Evolutionary conservation across 2,888 invertebrate genomes (phyloP).

Genomic region (Petrophora chlorosata): DNA sequence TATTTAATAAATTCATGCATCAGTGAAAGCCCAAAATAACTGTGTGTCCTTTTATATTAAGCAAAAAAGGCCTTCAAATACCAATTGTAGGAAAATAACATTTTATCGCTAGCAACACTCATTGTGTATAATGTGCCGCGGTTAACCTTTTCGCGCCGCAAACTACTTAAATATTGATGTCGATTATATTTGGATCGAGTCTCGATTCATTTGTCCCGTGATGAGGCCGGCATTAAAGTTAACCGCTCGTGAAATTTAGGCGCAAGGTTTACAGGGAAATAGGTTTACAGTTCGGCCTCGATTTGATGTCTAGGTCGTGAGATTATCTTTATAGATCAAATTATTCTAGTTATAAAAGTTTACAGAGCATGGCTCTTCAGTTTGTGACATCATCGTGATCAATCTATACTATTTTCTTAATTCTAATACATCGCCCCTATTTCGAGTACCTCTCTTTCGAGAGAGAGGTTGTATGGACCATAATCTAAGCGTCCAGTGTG

Average conservation of each 20-base stretch:
- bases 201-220: constrained; percentile 32
- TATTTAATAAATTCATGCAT: too few species aligned
- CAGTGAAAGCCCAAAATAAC: too few species aligned
- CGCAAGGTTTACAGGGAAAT: constrained; percentile 11
- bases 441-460: too few species aligned
- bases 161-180: constrained; percentile 24
- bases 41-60: too few species aligned
- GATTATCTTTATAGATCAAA: background rate
- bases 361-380: too few species aligned
- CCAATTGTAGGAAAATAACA: background rate
- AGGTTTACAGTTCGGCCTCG: constrained; percentile 12
- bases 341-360: background rate
- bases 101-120: background rate
- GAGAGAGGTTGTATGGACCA: too few species aligned
- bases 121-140: background rate
- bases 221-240: constrained; percentile 21
- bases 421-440: too few species aligned
- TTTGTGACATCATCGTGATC: too few species aligned
- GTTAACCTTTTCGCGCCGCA: constrained; percentile 1
- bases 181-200: constrained; percentile 34
- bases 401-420: too few species aligned
- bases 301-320: background rate
- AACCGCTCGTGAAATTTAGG: constrained; percentile 18
- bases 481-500: too few species aligned
- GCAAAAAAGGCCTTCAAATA: too few species aligned